Percentiles rank a stretch among this genome's conserved stretches.
Conservation (phyloP, 2,888 invertebrate species). For the Xiphydria camelus region DNA sequence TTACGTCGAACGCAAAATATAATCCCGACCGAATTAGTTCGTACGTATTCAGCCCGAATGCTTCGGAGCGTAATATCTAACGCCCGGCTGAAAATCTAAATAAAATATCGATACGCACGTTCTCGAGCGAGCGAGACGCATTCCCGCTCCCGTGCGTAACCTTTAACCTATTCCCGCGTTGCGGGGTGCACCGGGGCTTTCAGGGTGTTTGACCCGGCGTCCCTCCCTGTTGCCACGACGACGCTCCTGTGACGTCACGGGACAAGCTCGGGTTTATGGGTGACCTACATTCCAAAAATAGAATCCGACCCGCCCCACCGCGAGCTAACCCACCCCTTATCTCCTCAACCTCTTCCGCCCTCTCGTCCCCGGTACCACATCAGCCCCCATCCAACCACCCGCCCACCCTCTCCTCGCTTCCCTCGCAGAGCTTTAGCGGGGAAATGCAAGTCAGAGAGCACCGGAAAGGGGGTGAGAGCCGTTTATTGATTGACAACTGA, state of each 20-base stretch:
- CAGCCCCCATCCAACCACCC: conserved; percentile 4
- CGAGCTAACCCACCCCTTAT: conserved; percentile 14
- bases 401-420: conserved; percentile 14
- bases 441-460: conserved; percentile 1
- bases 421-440: background rate
- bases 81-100: no score
- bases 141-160: conserved; percentile 15
- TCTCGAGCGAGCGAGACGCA: background rate
- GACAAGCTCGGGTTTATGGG: conserved; percentile 55
- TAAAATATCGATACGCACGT: no score
- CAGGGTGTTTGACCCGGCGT: conserved; percentile 50
- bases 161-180: conserved; percentile 24
- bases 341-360: conserved; percentile 4
- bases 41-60: no score
- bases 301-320: conserved; percentile 39
- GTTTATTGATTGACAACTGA: conserved; percentile 21
- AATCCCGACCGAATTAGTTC: no score
- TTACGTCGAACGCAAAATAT: no score
- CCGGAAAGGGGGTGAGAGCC: background rate
- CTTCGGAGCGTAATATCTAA: no score
- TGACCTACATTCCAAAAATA: conserved; percentile 56
- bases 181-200: background rate
- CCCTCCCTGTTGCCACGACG: conserved; percentile 53
- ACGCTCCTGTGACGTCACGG: conserved; percentile 56
- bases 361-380: conserved; percentile 5